Base-by-base conservation (phyloP, 2,888 invertebrate genomes). In the Pomacea canaliculata region DNA sequence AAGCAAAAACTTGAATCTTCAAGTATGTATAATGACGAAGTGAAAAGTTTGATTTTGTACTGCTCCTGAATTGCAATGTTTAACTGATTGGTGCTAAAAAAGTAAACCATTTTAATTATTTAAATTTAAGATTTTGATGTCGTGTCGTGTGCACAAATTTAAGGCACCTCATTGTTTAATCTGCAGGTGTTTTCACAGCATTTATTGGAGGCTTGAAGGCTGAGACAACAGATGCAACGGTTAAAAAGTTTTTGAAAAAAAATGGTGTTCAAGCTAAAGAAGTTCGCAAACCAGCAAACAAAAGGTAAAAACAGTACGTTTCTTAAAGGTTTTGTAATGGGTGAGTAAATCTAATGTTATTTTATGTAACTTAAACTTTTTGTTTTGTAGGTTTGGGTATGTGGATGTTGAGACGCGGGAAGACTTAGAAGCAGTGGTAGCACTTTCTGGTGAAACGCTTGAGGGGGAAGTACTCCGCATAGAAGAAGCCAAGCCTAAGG, bases 401-500 rank as follows among this genome's bases (percentile, higher is more conserved):
- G 82, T 84, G 37, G 85, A 85, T 67, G 71, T 85, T 70, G 81
- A 74, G 59, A 76, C 83, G 66, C 71, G 79, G 8, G 71, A 65
- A 19, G 82, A 83, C 27, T 73, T 82, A 18, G 80, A 81, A 2
- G 80, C 81, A 63, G 84, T 83, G 37, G 51, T 84, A 16, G 82
- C 73, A 48, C 72, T 85, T 56, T 79, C 76, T 81, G 84, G 84
- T 12, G 76, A 79, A 67, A 66, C 76, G 48, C 62, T 84, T 8
- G 72, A 77, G 7, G 82, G 78, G n/a, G 67, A 74, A 19, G 78
- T 70, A 60, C 51, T 85, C 37, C 80, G 76, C 59, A 73, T 85
- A 13, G 83, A 83, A 56, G 76, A 79, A 68, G 82, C 81, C 0
- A 80, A 81, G 63, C 75, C 76, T 23, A 69, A 68, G 27, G 69